These are phyloP conservation scores for Dolichoris vasculosae DNA, from an alignment of 1,140 invertebrate genomes.

Conservation along the genomic window DNA sequence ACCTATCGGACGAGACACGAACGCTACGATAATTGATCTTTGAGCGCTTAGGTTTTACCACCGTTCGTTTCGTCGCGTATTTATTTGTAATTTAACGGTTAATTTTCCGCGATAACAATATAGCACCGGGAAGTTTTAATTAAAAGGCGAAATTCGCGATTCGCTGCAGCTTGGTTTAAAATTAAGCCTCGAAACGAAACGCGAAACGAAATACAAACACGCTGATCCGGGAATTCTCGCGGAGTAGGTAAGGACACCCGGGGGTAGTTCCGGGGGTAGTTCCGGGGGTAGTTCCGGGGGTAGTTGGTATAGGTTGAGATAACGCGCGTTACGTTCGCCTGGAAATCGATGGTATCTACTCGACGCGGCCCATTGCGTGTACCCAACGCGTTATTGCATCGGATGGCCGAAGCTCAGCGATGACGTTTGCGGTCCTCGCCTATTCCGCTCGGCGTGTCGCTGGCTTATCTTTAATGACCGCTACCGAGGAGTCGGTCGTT, in stretches of 20 bases:
- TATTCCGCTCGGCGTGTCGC: background rate
- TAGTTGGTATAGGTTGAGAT: background rate
- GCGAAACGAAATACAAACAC: too few relatives aligned
- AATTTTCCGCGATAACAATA: too few relatives aligned
- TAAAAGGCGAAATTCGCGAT: too few relatives aligned
- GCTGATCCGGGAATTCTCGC: background rate
- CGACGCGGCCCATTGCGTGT: conserved; percentile 47
- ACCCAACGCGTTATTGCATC: conserved; percentile 31
- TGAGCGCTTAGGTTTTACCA: too few relatives aligned
- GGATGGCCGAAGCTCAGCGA: conserved; percentile 18
- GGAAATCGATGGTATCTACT: conserved; percentile 51
- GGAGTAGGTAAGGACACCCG: background rate
- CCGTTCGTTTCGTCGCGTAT: too few relatives aligned
- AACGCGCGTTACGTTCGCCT: conserved; percentile 32
- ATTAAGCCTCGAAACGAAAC: too few relatives aligned
- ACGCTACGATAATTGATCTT: too few relatives aligned
- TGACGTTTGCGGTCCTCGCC: conserved; percentile 29
- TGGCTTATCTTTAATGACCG: conserved; percentile 11
- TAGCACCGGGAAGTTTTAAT: too few relatives aligned
- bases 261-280: background rate
- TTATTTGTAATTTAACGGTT: too few relatives aligned
- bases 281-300: too few relatives aligned
- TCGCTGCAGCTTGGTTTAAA: too few relatives aligned
- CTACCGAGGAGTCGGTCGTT: background rate
- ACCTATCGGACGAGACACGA: too few relatives aligned